Evolutionary conservation across 2,797 vertebrate species (phyloP), one percentile per base, ranked within the genome.

Genomic region (Clarias fuscus): DNA sequence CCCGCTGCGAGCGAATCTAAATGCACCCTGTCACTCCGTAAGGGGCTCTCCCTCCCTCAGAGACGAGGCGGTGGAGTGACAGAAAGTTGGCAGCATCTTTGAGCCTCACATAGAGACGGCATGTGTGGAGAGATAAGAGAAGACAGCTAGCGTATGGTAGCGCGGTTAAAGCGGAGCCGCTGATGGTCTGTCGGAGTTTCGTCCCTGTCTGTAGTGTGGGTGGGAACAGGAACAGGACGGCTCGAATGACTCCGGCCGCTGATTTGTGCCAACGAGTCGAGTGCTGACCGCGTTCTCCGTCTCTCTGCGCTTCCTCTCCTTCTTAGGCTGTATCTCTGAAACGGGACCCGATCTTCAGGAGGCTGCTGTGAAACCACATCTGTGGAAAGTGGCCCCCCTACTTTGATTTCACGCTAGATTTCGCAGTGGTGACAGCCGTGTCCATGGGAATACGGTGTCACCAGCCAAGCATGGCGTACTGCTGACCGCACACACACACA

Each of bases 351-450:
- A 30, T 83, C 81, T 76, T 79, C 68, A 56, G 79, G 78, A 71
- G 73, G 62, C 43, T 24, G 64, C 75, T 43, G 64, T 85, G 90
- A 89, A 83, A 87, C 70, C 68, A 83, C 86, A 84, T 88, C 85
- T 90, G 88, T 70, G 58, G 80, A 89, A 86, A 78, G 82, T 53
- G n/a, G 76, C 59, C 82, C 59, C 53, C 67, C 67, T 59, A 2
- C 82, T 73, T 77, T 43, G 73, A 80, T 82, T 89, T 87, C 86
- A 86, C 71, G 56, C 84, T 89, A 84, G 86, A 86, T 81, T 86
- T 71, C 62, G 64, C 43, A 56, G 83, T 85, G 85, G 67, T 90
- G 89, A 88, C 89, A 87, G 81, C 71, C 58, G 73, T 89, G 86
- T 65, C 89, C 86, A 80, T 86, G 75, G 78, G 77, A 86, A 89